Conservation (phyloP, 2,797 vertebrate genomes). For the Odontamblyopus lacepedii region DNA sequence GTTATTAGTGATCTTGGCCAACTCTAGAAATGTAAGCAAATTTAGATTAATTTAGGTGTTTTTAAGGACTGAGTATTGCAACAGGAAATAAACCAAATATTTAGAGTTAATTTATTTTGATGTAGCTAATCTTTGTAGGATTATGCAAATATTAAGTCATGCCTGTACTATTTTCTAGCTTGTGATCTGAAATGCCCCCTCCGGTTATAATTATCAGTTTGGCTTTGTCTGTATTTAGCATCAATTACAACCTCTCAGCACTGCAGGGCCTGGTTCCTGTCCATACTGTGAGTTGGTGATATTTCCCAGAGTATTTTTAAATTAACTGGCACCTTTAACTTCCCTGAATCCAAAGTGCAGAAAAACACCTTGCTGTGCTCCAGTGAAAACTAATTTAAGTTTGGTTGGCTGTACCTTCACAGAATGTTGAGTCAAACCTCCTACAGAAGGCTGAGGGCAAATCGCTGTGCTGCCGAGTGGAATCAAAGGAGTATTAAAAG, state of each 20-base stretch:
- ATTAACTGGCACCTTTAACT: constrained; percentile 26
- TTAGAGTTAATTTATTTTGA: background rate
- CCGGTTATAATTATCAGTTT: background rate
- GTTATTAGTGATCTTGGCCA: too few relatives aligned
- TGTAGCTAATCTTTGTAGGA: background rate
- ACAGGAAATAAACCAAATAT: too few relatives aligned
- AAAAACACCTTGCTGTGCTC: constrained; percentile 22
- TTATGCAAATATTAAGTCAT: background rate
- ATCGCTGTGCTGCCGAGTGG: constrained; percentile 38
- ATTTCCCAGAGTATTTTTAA: constrained; percentile 27
- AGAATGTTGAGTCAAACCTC: constrained; percentile 35
- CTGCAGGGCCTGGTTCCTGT: background rate
- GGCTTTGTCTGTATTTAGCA: background rate
- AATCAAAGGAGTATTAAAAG: constrained; percentile 47
- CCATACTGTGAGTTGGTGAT: constrained; percentile 13
- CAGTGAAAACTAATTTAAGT: constrained; percentile 42
- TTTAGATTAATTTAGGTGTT: too few relatives aligned
- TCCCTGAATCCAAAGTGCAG: constrained; percentile 21
- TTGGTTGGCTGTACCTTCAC: constrained; percentile 32
- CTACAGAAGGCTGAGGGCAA: constrained; percentile 31
- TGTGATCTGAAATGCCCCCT: background rate
- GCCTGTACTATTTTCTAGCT: background rate
- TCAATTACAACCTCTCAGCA: background rate
- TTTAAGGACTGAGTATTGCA: too few relatives aligned
- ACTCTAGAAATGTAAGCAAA: too few relatives aligned